phyloP scores from a whole-genome alignment of 2,888 invertebrate species.

The Dicyrtoma fusca region DNA sequence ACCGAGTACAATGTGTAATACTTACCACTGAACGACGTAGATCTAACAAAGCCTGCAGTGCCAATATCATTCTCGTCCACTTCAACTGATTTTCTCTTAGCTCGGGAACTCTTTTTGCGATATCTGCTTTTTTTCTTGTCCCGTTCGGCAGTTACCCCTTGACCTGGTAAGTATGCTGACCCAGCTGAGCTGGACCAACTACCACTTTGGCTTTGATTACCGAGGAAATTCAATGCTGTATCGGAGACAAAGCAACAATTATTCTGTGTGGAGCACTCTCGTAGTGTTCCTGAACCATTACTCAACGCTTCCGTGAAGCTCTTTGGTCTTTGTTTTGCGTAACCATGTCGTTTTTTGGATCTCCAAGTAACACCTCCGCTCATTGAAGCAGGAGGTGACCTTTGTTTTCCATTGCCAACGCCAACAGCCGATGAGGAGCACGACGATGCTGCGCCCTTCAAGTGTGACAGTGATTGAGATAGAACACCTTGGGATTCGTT shows the following conservation, averaged over 20 bases:
- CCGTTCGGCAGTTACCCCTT: slow-evolving; percentile 4
- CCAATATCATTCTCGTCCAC: slow-evolving; percentile 38
- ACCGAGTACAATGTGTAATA: background rate
- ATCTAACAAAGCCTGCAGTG: slow-evolving; percentile 29
- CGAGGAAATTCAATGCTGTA: slow-evolving; percentile 53
- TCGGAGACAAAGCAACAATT: slow-evolving; percentile 50
- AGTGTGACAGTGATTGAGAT: slow-evolving; percentile 35
- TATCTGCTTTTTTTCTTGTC: slow-evolving; percentile 34
- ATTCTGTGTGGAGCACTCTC: slow-evolving; percentile 33
- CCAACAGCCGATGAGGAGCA: slow-evolving; percentile 34
- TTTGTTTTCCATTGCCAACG: slow-evolving; percentile 23
- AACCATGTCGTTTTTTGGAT: slow-evolving; percentile 49
- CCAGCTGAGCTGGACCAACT: slow-evolving; percentile 46
- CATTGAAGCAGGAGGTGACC: slow-evolving; percentile 39
- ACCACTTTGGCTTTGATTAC: slow-evolving; percentile 44
- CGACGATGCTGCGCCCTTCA: slow-evolving; percentile 42
- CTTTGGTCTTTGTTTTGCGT: slow-evolving; percentile 53
- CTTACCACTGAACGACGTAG: slow-evolving; percentile 46
- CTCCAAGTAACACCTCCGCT: slow-evolving; percentile 48
- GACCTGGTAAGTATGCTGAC: slow-evolving; percentile 27
- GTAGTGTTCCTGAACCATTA: slow-evolving; percentile 9
- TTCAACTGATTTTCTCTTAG: slow-evolving; percentile 41
- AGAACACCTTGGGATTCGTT: slow-evolving; percentile 39
- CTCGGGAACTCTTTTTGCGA: slow-evolving; percentile 22
- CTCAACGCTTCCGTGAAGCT: slow-evolving; percentile 53